phyloP scores from a whole-genome alignment of 2,888 invertebrate species.

The Beris morrisii region DNA sequence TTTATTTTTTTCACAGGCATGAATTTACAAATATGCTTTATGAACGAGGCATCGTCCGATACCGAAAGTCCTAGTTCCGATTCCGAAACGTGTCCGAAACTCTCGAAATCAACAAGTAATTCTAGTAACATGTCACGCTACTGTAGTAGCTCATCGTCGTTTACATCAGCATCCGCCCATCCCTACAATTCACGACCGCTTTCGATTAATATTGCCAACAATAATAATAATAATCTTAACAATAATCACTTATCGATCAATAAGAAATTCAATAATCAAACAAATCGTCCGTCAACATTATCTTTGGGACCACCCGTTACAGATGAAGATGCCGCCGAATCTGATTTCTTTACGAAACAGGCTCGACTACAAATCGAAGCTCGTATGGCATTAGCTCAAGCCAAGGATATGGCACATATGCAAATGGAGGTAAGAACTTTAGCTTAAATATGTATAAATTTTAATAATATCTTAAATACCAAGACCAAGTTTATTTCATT shows the following conservation, averaged over 20 bases:
- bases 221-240: slow-evolving; percentile 41
- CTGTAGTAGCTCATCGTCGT: slow-evolving; percentile 30
- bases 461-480: no score
- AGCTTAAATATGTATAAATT: no score
- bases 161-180: slow-evolving; percentile 40
- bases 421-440: slow-evolving; percentile 77
- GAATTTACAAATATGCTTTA: slow-evolving; percentile 94
- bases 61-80: slow-evolving; percentile 78
- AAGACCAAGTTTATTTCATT: no score
- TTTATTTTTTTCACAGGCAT: slow-evolving; percentile 64
- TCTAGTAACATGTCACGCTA: slow-evolving; percentile 41
- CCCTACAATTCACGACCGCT: slow-evolving; percentile 47
- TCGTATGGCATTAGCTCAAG: slow-evolving; percentile 82
- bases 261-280: slow-evolving; percentile 35
- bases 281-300: slow-evolving; percentile 56
- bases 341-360: slow-evolving; percentile 79
- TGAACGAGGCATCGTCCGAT: slow-evolving; percentile 89
- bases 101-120: slow-evolving; percentile 45
- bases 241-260: slow-evolving; percentile 40
- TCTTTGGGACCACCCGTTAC: slow-evolving; percentile 58
- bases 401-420: slow-evolving; percentile 88
- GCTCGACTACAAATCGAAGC: slow-evolving; percentile 85
- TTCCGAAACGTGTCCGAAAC: slow-evolving; percentile 60
- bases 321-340: slow-evolving; percentile 62
- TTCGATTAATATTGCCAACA: slow-evolving; percentile 43